phyloP scores from a whole-genome alignment of 1,140 invertebrate species.

The Myzus persicae region DNA sequence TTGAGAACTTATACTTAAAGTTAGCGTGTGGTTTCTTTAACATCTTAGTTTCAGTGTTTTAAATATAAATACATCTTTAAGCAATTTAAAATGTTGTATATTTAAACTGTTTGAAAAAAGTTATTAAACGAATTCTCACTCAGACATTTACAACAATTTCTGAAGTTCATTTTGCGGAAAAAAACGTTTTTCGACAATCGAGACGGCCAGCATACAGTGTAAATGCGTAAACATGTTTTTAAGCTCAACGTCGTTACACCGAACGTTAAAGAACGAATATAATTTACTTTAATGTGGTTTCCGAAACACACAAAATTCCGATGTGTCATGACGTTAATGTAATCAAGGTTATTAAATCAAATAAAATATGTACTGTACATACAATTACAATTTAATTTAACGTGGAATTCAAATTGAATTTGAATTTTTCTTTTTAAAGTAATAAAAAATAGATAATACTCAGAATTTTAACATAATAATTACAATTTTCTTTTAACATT shows the following conservation, averaged over 20 bases:
- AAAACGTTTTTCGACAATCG: not conserved
- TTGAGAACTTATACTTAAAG: conserved; percentile 12
- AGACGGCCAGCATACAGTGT: not conserved
- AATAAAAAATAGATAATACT: not conserved
- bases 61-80: conserved; percentile 2
- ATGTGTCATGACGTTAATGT: not conserved
- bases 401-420: not conserved
- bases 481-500: not conserved
- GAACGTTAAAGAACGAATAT: not conserved
- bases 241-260: not conserved
- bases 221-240: not conserved
- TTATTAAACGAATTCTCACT: not conserved
- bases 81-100: not conserved
- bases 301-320: not conserved
- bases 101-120: not conserved
- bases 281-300: not conserved
- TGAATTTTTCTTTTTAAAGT: not conserved
- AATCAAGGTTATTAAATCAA: not conserved
- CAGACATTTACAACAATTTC: not conserved
- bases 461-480: not conserved
- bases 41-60: conserved; percentile 8
- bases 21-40: not conserved
- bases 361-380: not conserved
- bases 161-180: not conserved
- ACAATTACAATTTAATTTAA: not conserved